Conservation (phyloP, 2,113 vertebrate genomes). For the Cynoglossus semilaevis region DNA sequence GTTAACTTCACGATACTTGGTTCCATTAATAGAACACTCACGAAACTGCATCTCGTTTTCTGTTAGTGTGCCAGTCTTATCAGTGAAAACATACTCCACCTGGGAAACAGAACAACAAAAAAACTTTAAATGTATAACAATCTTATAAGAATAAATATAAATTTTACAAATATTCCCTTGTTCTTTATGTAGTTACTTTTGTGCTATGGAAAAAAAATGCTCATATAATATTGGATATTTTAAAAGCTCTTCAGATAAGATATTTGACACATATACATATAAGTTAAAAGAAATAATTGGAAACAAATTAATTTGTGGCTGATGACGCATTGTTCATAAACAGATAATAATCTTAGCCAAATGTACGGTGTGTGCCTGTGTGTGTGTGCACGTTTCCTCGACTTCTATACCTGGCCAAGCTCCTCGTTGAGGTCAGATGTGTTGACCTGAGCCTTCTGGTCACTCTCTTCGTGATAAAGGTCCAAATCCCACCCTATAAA, state of each 20-base stretch:
- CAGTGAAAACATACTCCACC: slow-evolving; percentile 98
- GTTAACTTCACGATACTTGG: slow-evolving; percentile 94
- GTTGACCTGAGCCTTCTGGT: slow-evolving; percentile 97
- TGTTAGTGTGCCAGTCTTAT: slow-evolving; percentile 97
- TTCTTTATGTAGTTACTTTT: too few relatives aligned
- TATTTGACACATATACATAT: too few relatives aligned
- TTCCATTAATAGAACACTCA: slow-evolving; percentile 93
- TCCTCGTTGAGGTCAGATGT: slow-evolving; percentile 99
- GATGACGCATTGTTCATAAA: too few relatives aligned
- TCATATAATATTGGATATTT: too few relatives aligned
- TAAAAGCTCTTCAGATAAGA: too few relatives aligned
- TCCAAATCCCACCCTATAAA: slow-evolving; percentile 98
- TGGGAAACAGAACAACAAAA: slow-evolving; percentile 49
- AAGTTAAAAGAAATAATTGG: background rate
- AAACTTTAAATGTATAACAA: too few relatives aligned
- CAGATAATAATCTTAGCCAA: too few relatives aligned
- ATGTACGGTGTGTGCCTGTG: background rate
- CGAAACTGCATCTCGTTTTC: slow-evolving; percentile 99
- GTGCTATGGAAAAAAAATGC: too few relatives aligned
- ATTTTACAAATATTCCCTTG: too few relatives aligned
- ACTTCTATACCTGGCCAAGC: slow-evolving; percentile 86
- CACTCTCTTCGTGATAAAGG: slow-evolving; percentile 93
- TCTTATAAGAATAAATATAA: too few relatives aligned
- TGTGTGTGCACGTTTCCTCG: background rate
- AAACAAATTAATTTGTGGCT: too few relatives aligned